Base-by-base conservation (phyloP, 2,797 vertebrate species). In the Mastacembelus armatus region DNA sequence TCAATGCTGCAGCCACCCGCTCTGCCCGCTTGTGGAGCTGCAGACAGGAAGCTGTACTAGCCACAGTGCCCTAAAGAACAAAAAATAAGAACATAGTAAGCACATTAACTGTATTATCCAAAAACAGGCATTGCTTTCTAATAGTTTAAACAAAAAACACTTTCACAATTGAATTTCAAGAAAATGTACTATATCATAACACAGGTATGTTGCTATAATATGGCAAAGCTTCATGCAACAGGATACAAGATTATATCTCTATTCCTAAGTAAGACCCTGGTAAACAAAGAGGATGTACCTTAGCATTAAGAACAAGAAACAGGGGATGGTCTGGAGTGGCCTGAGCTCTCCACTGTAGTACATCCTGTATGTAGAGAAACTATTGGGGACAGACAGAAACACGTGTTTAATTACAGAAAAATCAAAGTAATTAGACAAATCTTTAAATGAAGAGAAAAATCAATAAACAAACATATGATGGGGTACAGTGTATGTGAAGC, bases 321-420 rank as follows among this genome's bases (percentile, higher is more conserved):
- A 98, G 94, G 0, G 94, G 93, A 79, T 99, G 97, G 71, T 98
- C 97, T 0, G 97, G 96, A 0, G 97, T 98, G 80, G 96, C 96
- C 88, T 98, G 96, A 49, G 97, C 96, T 80, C 97, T 93, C 97
- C 97, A 99, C 75, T 97, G 97, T 35, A 99, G 90, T 66, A 99
- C 96, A 24, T 99, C 97, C 4, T 97, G 96, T 85, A 99, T 94
- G 87, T 98, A 99, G n/a, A 98, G 86, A 84, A 97, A 97, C 97
- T 99, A 81, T 7, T 73, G 30, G n/a, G 32, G 24, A 65, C 49
- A 82, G 42, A 67, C 30, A 42, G 16, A 75, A 14, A 75, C 18
- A 61, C 16, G 62, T 1, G 35, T 45, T 62, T 56, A 57, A 59
- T 42, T 49, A 57, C 29, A 56, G 6, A 57, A 10, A 26, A 45